Evolutionary conservation across 2,888 invertebrate species (phyloP), one percentile per base, ranked within the genome.

Genomic region (Orchestes rusci): DNA sequence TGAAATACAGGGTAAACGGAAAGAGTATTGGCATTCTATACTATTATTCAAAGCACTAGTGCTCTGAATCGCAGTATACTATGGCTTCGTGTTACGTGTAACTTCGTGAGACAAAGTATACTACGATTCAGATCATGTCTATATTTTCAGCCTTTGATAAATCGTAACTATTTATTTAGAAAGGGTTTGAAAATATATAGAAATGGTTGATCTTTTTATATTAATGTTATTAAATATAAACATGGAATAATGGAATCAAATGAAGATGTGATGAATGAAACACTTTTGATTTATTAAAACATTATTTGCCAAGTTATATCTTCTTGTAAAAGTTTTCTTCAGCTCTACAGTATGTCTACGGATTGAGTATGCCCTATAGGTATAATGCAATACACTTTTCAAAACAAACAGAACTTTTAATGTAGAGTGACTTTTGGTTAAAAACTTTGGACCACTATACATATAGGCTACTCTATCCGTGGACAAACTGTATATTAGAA

Each of bases 61-160:
- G n/a, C n/a, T 36, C 36, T 36, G 13, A 36, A 20, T 36, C 20
- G 27, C 19, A 36, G 36, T 36, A 19, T 19, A 36, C 36, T 36
- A 36, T 36, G 36, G 19, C n/a, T 36, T 36, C 36, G 19, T 23
- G 19, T 36, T 36, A 36, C 36, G 36, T 20, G 36, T 16, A 36
- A 36, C 19, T 36, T 23, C 36, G n/a, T 13, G n/a, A 23, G 13
- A 36, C 20, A 19, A 36, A 20, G 15, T 19, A 17, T 33, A 17
- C 18, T 12, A 10, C 33, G 13, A 5, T 33, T 33, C 4, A 33
- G 33, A 33, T 4, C 33, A 33, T 17, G 4, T n/a, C 29, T 29
- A 29, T 29, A 8, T 29, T 29, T n/a, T n/a, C n/a, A n/a, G 29
- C 29, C 3, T 3, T 29, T 10, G n/a, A 32, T 30, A 16, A 32